Percentiles rank a stretch among this genome's conserved stretches.
Conservation (phyloP, 2,888 invertebrate genomes). For the Arge pagana region DNA sequence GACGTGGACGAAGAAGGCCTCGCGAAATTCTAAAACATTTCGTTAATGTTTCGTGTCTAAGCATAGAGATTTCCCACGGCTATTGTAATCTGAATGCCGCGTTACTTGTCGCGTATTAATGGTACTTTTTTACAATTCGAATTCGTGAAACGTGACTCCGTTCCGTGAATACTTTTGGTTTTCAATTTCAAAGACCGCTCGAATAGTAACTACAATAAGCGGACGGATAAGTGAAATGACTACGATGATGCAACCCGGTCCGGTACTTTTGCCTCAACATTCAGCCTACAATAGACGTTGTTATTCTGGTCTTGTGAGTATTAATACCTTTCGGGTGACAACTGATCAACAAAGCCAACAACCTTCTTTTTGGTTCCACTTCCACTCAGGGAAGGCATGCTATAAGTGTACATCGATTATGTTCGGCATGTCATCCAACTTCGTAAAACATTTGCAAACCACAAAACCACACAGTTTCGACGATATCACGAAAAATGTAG, state of each 20-base stretch:
- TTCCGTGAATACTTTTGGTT: conserved; percentile 7
- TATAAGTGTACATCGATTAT: conserved; percentile 51
- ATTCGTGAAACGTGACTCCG: too few species aligned
- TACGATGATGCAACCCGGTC: too few species aligned
- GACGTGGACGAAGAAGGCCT: too few species aligned
- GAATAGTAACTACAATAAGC: too few species aligned
- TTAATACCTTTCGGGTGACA: conserved; percentile 51
- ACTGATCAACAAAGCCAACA: conserved; percentile 57
- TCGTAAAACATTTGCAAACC: not conserved
- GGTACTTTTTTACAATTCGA: conserved; percentile 3
- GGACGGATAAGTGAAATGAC: too few species aligned
- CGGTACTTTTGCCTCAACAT: too few species aligned
- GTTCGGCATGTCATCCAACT: not conserved
- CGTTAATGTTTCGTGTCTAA: too few species aligned
- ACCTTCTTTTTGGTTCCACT: conserved; percentile 57
- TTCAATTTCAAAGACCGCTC: conserved; percentile 13
- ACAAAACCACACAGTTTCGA: not conserved
- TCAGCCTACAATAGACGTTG: conserved; percentile 9
- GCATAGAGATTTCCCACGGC: not conserved
- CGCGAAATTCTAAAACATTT: too few species aligned
- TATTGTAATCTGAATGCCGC: conserved; percentile 13
- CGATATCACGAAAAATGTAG: not conserved
- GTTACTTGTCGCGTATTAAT: not conserved
- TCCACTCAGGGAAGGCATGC: conserved; percentile 56
- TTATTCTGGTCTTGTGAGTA: not conserved